These are phyloP conservation scores for Enteromius mattozi DNA, from an alignment of 2,797 vertebrate genomes.

Conservation along the genomic window DNA sequence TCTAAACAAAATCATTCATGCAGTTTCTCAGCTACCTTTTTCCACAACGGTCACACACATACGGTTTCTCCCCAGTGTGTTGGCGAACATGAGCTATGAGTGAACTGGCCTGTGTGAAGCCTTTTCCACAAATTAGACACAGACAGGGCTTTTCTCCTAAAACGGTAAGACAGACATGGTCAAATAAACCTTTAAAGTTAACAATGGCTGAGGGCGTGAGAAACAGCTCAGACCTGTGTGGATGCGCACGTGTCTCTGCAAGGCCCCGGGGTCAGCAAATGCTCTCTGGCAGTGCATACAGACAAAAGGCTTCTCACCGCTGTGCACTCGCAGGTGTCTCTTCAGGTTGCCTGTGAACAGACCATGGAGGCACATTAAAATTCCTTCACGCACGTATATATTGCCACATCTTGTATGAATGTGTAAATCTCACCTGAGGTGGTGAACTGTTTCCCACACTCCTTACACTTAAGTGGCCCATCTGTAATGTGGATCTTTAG, in stretches of 20 bases:
- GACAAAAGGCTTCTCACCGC: slow-evolving; percentile 94
- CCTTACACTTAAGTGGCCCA: slow-evolving; percentile 94
- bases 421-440: slow-evolving; percentile 87
- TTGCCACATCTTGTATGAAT: neutral
- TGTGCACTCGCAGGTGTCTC: slow-evolving; percentile 95
- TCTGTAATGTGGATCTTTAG: slow-evolving; percentile 94
- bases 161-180: slow-evolving; percentile 23
- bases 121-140: slow-evolving; percentile 93
- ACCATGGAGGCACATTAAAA: neutral
- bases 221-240: slow-evolving; percentile 86
- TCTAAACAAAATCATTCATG: neutral
- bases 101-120: slow-evolving; percentile 98
- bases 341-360: slow-evolving; percentile 89
- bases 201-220: neutral
- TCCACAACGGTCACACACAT: slow-evolving; percentile 96
- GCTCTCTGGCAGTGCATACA: slow-evolving; percentile 95
- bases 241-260: slow-evolving; percentile 96
- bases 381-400: neutral
- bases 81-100: slow-evolving; percentile 97
- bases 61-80: slow-evolving; percentile 98
- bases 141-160: slow-evolving; percentile 96
- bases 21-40: slow-evolving; percentile 84
- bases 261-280: slow-evolving; percentile 93
- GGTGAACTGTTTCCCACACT: slow-evolving; percentile 98
- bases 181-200: neutral